Evolutionary conservation across 1,140 invertebrate genomes (phyloP).

Genomic region (Megalopta genalis): DNA sequence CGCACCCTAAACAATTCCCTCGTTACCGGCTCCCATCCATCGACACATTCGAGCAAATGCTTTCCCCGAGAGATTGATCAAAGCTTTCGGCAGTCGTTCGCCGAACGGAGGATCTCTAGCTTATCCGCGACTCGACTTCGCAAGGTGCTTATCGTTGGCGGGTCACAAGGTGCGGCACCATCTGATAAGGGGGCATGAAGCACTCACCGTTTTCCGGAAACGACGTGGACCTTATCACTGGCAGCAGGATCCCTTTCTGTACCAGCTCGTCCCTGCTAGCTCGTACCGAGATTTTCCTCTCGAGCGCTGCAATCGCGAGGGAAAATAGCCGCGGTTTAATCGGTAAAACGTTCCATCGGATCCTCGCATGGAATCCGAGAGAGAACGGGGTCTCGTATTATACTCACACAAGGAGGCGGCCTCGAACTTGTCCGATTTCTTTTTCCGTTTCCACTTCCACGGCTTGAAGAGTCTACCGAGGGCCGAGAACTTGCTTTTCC

Average conservation of each 20-base stretch:
- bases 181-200: background rate
- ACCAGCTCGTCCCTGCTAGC: slow-evolving; percentile 97
- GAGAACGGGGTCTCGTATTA: too few relatives aligned
- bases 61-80: background rate
- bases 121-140: background rate
- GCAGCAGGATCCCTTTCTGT: slow-evolving; percentile 95
- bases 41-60: too few relatives aligned
- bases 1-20: too few relatives aligned
- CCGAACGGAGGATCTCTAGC: background rate
- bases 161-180: background rate
- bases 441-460: slow-evolving; percentile 99
- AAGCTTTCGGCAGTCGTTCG: background rate
- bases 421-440: slow-evolving; percentile 98
- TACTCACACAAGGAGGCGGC: slow-evolving; percentile 96
- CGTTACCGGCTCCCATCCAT: too few relatives aligned
- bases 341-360: too few relatives aligned
- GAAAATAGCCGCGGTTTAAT: slow-evolving; percentile 7
- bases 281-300: slow-evolving; percentile 98
- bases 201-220: slow-evolving; percentile 89
- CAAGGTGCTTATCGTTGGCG: background rate
- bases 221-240: slow-evolving; percentile 91
- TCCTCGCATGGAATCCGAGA: background rate
- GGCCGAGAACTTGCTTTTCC: slow-evolving; percentile 95
- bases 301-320: slow-evolving; percentile 87
- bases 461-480: slow-evolving; percentile 97